Evolutionary conservation across 2,113 vertebrate genomes (phyloP), one percentile per base, ranked within the genome.

Genomic region (Epinephelus cyanopodus): DNA sequence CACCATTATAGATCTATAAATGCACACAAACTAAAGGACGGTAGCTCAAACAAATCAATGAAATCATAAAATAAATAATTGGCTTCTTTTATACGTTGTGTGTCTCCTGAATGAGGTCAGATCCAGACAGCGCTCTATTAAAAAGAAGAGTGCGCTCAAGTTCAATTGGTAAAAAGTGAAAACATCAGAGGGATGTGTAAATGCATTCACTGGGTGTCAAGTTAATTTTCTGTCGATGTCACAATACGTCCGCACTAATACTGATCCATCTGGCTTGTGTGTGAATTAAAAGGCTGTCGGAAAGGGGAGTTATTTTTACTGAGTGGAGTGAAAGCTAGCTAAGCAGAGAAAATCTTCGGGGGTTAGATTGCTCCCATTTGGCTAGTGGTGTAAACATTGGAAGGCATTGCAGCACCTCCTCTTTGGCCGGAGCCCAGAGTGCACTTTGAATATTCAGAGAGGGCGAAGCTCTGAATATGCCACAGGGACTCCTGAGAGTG

Each of bases 301-400:
- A 33, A 82, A 42, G 58, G 18, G 4, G n/a, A 63, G 71, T 89
- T 85, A 82, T 88, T 88, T 87, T 62, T 69, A 77, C 33, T 6
- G 39, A 5, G 67, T 19, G n/a, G 58, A 82, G 67, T 56, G 65
- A 77, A 87, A 77, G 76, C 56, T 66, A 91, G 70, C 82, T 66
- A 21, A 18, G n/a, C 3, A 18, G 61, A 74, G 42, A 45, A 37
- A 77, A 81, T 88, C 89, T 80, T 88, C 3, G 0, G 74, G 68
- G 87, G 74, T 89, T 90, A 71, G 71, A 69, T 48, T 74, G 82
- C 74, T 90, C 84, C 85, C 82, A 74, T 87, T 89, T 85, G 87
- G 54, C 72, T 72, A 47, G n/a, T 76, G 84, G 63, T 77, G 85
- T 85, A 90, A 91, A 91, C 83, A 90, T 42, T 83, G 78, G 81